Base-by-base conservation (phyloP, 2,113 vertebrate species). In the Upupa epops region DNA sequence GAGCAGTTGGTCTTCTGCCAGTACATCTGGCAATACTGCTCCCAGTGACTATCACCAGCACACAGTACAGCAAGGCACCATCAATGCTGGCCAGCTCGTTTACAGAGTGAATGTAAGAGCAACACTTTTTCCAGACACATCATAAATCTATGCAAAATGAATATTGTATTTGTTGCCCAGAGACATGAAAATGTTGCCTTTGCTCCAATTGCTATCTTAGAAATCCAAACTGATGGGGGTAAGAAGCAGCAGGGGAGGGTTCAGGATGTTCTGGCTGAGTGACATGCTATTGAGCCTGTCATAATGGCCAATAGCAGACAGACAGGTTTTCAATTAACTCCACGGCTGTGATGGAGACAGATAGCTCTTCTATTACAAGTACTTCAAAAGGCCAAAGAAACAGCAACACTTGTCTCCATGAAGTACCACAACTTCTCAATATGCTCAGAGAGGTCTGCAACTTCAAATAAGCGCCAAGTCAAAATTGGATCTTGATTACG, bases 321-420 rank as follows among this genome's bases (percentile, higher is more conserved):
- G 82, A 5, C 81, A 81, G 75, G 48, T 68, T 95, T 90, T 89
- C 94, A 94, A 89, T 95, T 89, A 87, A 69, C 61, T 91, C 34
- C 32, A 72, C 42, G 3, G 32, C 37, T 61, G 68, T 60, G 71
- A 83, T 72, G 55, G 56, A 89, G 21, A 86, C 59, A 52, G 76
- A 74, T 29, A 75, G 13, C 42, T 64, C 59, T 79, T 64, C 79
- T 75, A 76, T 71, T 32, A 88, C 54, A 83, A 84, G 11, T 9
- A 45, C 54, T 95, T 94, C 77, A 91, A 92, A 94, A 88, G 87
- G 55, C 55, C 78, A 88, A 78, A 76, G 82, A 83, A 92, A 83
- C 69, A 75, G 75, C 75, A 95, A 73, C 65, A 51, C 15, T 29
- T n/a, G 29, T 73, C 56, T 52, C 32, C 78, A 88, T 83, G 32